Percentiles rank a stretch among this genome's conserved stretches.
Conservation (phyloP, 1,140 invertebrate genomes). For the Augochlora pura region DNA sequence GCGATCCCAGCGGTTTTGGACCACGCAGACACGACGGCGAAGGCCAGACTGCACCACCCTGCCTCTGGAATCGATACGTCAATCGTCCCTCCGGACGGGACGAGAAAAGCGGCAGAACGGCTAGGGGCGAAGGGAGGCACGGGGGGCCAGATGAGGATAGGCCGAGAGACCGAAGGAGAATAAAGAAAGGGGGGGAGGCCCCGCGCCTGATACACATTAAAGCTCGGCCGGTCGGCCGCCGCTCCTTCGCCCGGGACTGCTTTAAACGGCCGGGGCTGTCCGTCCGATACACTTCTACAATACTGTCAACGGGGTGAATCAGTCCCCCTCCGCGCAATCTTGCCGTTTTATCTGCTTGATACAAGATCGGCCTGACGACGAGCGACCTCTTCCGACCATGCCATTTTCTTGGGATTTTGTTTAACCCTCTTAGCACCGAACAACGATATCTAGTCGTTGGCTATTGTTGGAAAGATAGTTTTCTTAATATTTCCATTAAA, state of each 20-base stretch:
- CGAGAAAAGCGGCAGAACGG: conserved; percentile 57
- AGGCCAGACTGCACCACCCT: conserved; percentile 69
- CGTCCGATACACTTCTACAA: not conserved
- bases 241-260: not conserved
- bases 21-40: conserved; percentile 68
- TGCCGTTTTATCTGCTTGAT: not conserved
- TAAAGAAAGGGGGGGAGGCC: conserved; percentile 6
- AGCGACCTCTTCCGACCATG: too few species aligned
- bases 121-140: conserved; percentile 26
- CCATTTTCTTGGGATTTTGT: too few species aligned
- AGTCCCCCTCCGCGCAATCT: not conserved
- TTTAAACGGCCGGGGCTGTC: not conserved
- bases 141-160: conserved; percentile 39
- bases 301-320: not conserved
- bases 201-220: conserved; percentile 23
- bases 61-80: conserved; percentile 74
- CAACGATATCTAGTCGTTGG: too few species aligned
- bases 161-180: conserved; percentile 13
- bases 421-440: too few species aligned
- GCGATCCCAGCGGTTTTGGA: conserved; percentile 68
- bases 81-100: conserved; percentile 63
- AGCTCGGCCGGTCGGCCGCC: not conserved
- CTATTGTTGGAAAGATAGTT: too few species aligned
- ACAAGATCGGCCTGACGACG: too few species aligned
- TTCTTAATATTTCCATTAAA: too few species aligned